Evolutionary conservation across 2,797 vertebrate species (phyloP), one percentile per base, ranked within the genome.

Genomic region (Anguilla megastoma): DNA sequence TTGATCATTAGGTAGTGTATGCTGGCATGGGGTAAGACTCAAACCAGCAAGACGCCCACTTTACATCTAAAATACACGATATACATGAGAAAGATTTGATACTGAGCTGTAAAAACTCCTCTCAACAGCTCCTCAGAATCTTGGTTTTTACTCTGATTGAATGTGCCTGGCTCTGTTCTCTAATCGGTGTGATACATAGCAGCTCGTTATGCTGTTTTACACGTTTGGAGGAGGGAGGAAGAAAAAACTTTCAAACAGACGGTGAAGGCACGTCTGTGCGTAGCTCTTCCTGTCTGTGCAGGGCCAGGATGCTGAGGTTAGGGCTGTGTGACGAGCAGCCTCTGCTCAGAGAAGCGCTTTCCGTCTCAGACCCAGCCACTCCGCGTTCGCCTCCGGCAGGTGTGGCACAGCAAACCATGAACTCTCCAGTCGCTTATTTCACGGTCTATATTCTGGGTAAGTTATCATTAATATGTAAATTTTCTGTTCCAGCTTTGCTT

Each of bases 231-330:
- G 14, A 41, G 4, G 71, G 5, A 33, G 41, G 24, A 63, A 41
- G n/a, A 27, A 71, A 71, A 27, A 76, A 76, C 30, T 76, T 76
- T 76, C 33, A 76, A 76, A 76, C 16, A 36, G 71, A 41, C 71
- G 2, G 14, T 16, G 5, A 66, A 6, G 24, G 58, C 58, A 10
- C 4, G 12, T 7, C 33, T 74, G 71, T 6, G 30, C n/a, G 41
- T n/a, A 21, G 41, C 41, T 48, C 48, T 36, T 36, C 36, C 36
- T 36, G 36, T 41, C 76, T 80, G 76, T 8, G 18, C 71, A 18
- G 7, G 36, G 30, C 41, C 36, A 48, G 41, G 76, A 80, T 80
- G 76, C 76, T 45, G 76, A 80, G 76, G 76, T 80, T 80, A 80
- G 18, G 18, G 7, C 3, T 21, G 24, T 21, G 14, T 45, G 14